phyloP scores from a whole-genome alignment of 2,797 vertebrate species.

The Coluber constrictor region DNA sequence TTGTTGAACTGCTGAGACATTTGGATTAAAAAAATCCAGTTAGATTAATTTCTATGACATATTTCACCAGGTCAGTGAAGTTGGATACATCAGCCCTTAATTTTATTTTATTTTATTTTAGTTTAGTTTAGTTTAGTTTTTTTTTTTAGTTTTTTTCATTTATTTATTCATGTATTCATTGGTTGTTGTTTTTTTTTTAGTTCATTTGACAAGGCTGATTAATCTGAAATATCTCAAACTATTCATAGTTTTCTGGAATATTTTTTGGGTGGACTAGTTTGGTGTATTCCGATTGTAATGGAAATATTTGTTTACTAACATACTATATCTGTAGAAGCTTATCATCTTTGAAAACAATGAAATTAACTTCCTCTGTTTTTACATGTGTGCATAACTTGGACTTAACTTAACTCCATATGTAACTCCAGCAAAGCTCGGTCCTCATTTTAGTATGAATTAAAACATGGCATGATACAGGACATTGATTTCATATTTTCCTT shows the following conservation, averaged over 20 bases:
- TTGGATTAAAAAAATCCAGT: neutral
- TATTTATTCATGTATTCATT: neutral
- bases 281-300: neutral
- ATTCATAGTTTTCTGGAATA: neutral
- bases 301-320: neutral
- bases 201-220: neutral
- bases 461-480: accelerated
- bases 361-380: neutral
- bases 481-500: neutral
- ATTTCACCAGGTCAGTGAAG: neutral
- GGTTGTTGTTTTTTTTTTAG: neutral
- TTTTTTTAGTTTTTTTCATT: too few relatives aligned
- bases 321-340: neutral
- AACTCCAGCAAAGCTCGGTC: constrained; percentile 15
- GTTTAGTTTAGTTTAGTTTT: too few relatives aligned
- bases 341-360: neutral
- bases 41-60: neutral
- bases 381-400: constrained; percentile 18
- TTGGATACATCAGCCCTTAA: neutral
- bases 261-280: neutral
- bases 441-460: constrained; percentile 19
- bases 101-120: neutral
- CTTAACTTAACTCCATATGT: neutral
- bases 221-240: neutral
- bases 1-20: neutral